Evolutionary conservation across 2,797 vertebrate genomes (phyloP).

Genomic region (Microctenopoma lineatum): DNA sequence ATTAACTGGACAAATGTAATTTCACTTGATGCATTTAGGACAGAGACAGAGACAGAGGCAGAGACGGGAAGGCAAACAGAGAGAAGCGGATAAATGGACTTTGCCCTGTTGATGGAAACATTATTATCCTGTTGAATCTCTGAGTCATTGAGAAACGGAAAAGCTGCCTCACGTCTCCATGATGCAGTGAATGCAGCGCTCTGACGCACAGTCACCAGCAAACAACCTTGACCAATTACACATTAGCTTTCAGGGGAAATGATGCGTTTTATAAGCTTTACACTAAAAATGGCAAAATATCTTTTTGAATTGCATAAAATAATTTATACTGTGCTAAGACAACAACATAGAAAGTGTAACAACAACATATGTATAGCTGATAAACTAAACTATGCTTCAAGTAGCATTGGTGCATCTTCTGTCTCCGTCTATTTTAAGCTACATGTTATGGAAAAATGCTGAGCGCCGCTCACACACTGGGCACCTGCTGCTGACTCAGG

Average conservation of each 20-base stretch:
- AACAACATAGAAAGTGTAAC: not conserved
- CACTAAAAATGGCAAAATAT: too few species aligned
- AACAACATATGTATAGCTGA: too few species aligned
- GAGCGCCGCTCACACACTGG: not conserved
- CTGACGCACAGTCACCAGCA: conserved; percentile 56
- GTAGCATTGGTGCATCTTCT: not conserved
- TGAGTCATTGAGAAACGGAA: conserved; percentile 54
- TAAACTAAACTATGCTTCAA: not conserved
- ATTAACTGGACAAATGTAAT: not conserved
- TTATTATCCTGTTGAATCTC: conserved; percentile 15
- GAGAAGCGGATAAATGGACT: conserved; percentile 27
- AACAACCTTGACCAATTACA: conserved; percentile 62
- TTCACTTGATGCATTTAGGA: not conserved
- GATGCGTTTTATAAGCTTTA: not conserved
- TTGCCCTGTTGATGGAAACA: conserved; percentile 30
- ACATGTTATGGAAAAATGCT: not conserved
- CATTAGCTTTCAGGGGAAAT: not conserved
- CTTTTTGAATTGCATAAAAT: not conserved
- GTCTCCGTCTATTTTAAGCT: not conserved
- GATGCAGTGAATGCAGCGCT: conserved; percentile 18
- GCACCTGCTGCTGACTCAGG: not conserved
- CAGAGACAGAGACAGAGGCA: accelerated
- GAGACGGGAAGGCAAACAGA: not conserved
- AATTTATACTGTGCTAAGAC: not conserved
- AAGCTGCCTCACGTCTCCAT: conserved; percentile 55